phyloP scores from a whole-genome alignment of 2,113 vertebrate species.

The Petromus typicus region DNA sequence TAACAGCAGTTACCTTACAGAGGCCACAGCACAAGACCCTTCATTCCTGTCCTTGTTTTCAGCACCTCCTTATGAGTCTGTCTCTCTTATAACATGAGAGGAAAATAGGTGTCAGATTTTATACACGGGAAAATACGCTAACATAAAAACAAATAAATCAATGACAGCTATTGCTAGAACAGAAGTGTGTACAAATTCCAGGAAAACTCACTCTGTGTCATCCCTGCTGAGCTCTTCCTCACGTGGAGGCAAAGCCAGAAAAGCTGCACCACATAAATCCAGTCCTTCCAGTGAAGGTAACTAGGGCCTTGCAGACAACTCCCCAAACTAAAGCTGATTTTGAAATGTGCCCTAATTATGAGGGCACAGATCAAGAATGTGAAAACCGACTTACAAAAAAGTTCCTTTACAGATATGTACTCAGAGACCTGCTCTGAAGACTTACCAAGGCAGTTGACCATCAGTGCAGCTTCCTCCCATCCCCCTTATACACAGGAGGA shows the following conservation, averaged over 20 bases:
- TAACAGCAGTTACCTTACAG: not conserved
- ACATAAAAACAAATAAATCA: not conserved
- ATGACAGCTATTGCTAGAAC: not conserved
- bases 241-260: not conserved
- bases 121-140: not conserved
- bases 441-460: not conserved
- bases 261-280: not conserved
- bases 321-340: not conserved
- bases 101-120: not conserved
- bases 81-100: not conserved
- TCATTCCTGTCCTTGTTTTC: not conserved
- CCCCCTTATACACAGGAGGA: not conserved
- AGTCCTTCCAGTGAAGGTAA: not conserved
- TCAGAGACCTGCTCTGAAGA: no score
- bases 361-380: not conserved
- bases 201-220: slow-evolving; percentile 26
- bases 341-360: slow-evolving; percentile 38
- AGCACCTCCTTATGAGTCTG: not conserved
- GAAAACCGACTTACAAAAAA: not conserved
- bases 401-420: no score
- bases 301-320: not conserved
- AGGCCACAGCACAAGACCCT: not conserved
- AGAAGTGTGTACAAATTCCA: slow-evolving; percentile 10
- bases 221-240: slow-evolving; percentile 19
- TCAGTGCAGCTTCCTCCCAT: not conserved